These are phyloP conservation scores for Drosophila bipectinata DNA, from an alignment of 1,140 invertebrate species.

Conservation along the genomic window DNA sequence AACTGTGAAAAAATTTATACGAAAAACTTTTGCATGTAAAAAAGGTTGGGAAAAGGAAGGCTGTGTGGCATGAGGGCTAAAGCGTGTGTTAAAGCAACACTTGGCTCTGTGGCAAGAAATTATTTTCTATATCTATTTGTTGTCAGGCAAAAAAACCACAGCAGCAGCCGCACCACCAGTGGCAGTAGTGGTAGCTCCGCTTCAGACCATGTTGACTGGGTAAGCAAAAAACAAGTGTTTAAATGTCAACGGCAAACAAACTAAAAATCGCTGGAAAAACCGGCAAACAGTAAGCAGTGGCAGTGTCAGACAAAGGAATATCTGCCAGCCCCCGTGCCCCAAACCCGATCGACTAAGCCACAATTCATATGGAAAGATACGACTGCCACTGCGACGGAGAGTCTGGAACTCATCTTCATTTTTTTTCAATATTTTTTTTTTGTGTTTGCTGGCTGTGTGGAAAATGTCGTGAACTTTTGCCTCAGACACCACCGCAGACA, in stretches of 20 bases:
- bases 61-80: not conserved
- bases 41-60: not conserved
- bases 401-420: constrained; percentile 64
- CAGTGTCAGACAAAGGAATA: constrained; percentile 49
- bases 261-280: constrained; percentile 61
- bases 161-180: constrained; percentile 13
- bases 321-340: constrained; percentile 4
- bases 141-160: constrained; percentile 57
- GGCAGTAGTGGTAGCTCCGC: constrained; percentile 8
- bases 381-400: constrained; percentile 40
- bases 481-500: constrained; percentile 31
- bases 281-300: constrained; percentile 23
- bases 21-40: constrained; percentile 81
- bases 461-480: constrained; percentile 80
- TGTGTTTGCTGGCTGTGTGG: constrained; percentile 26
- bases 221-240: constrained; percentile 74
- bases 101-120: constrained; percentile 60
- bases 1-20: constrained; percentile 74
- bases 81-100: constrained; percentile 69
- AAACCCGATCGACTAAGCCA: constrained; percentile 32
- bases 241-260: constrained; percentile 75
- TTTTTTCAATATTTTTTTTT: constrained; percentile 23
- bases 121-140: constrained; percentile 58
- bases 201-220: constrained; percentile 19
- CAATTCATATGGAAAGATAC: constrained; percentile 69